phyloP scores from a whole-genome alignment of 1,140 invertebrate species.

The Melipona quadrifasciata region DNA sequence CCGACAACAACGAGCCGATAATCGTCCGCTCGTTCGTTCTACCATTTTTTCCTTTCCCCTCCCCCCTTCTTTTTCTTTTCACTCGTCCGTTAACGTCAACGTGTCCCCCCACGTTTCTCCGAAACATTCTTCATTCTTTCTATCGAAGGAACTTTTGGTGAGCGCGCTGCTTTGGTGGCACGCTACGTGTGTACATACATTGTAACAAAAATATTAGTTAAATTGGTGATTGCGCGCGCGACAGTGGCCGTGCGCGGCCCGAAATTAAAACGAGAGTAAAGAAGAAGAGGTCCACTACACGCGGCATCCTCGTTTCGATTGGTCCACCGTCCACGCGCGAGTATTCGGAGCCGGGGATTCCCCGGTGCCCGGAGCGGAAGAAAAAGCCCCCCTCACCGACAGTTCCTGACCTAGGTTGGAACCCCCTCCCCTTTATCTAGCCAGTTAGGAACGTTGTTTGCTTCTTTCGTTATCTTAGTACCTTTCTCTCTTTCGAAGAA shows the following conservation, averaged over 20 bases:
- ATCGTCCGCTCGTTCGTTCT: constrained; percentile 7
- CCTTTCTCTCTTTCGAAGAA: constrained; percentile 31
- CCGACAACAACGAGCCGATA: neutral
- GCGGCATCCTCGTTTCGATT: constrained; percentile 31
- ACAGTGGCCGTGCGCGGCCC: constrained; percentile 58
- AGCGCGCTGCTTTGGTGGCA: constrained; percentile 66
- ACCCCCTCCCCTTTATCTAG: constrained; percentile 52
- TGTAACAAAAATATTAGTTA: constrained; percentile 76
- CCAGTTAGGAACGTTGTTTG: constrained; percentile 63
- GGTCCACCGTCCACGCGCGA: constrained; percentile 57
- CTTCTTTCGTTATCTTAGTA: constrained; percentile 55
- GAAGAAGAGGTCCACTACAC: constrained; percentile 12
- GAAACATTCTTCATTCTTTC: constrained; percentile 52
- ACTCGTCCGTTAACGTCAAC: constrained; percentile 9
- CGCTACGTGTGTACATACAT: constrained; percentile 64
- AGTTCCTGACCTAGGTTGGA: constrained; percentile 25
- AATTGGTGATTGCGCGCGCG: constrained; percentile 45
- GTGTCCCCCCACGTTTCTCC: neutral
- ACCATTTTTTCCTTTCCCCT: neutral
- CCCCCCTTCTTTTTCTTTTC: neutral
- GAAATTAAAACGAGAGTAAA: constrained; percentile 39
- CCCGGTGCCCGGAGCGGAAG: constrained; percentile 29
- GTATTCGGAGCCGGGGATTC: constrained; percentile 35
- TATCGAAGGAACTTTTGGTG: constrained; percentile 75
- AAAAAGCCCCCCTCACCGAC: constrained; percentile 36